These are phyloP conservation scores for Forbesichthys papilliferus DNA, from an alignment of 2,113 vertebrate genomes.

Conservation along the genomic window DNA sequence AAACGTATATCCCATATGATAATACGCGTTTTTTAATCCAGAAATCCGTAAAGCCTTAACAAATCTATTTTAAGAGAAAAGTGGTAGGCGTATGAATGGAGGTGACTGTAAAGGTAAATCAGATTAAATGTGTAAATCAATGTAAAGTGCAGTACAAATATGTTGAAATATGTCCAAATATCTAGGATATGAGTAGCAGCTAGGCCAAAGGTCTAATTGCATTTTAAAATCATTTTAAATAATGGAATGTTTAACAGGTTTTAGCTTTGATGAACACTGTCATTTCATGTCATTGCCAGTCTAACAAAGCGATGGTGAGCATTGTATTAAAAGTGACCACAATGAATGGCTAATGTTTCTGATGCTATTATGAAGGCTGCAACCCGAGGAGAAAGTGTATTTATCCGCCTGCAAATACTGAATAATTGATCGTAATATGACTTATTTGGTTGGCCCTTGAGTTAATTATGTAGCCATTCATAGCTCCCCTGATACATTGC, in stretches of 20 bases:
- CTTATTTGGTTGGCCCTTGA: slow-evolving; percentile 65
- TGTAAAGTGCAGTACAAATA: too few relatives aligned
- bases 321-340: slow-evolving; percentile 28
- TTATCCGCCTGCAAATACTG: slow-evolving; percentile 58
- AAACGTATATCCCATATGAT: too few relatives aligned
- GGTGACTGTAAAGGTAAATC: neutral
- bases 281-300: neutral
- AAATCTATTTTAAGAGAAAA: neutral
- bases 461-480: slow-evolving; percentile 73
- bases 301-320: slow-evolving; percentile 3
- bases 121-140: slow-evolving; percentile 4
- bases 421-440: slow-evolving; percentile 76
- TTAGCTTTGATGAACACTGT: too few relatives aligned
- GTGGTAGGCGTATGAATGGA: neutral
- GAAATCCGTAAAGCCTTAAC: too few relatives aligned
- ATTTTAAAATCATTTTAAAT: too few relatives aligned
- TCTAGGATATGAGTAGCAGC: too few relatives aligned
- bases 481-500: slow-evolving; percentile 64
- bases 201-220: too few relatives aligned
- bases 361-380: slow-evolving; percentile 34
- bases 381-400: slow-evolving; percentile 53
- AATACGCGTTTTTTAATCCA: too few relatives aligned
- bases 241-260: too few relatives aligned
- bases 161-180: too few relatives aligned
- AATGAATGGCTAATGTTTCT: slow-evolving; percentile 46